Conservation (phyloP, 2,797 vertebrate species). For the Aratinga solstitialis region DNA sequence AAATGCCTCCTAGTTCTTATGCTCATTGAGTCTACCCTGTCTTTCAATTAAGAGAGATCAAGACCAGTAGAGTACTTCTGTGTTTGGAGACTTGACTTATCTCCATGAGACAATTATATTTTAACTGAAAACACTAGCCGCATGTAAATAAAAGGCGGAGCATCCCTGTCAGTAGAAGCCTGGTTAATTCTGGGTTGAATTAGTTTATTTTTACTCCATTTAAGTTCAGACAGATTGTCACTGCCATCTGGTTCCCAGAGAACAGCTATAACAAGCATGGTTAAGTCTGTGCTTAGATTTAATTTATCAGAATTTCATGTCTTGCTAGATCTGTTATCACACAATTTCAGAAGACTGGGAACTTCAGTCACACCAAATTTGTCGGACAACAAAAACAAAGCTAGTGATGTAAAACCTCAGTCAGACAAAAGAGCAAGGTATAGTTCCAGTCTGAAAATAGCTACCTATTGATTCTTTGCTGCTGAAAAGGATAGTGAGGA, state of each 20-base stretch:
- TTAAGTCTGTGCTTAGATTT: background rate
- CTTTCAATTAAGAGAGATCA: background rate
- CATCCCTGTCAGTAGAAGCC: background rate
- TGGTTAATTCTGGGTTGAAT: conserved; percentile 44
- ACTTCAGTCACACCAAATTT: background rate
- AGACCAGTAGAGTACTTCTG: background rate
- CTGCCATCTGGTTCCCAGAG: conserved; percentile 42
- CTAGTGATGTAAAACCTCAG: background rate
- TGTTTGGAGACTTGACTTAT: background rate
- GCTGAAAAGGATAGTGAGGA: background rate
- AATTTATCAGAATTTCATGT: conserved; percentile 1
- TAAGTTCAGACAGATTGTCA: conserved; percentile 42
- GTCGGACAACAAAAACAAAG: background rate
- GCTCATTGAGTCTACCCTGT: background rate
- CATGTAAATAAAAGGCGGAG: background rate
- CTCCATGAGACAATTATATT: background rate
- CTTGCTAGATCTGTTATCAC: background rate
- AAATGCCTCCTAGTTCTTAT: background rate
- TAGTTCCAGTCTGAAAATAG: background rate
- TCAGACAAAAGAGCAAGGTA: background rate
- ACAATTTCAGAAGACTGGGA: background rate
- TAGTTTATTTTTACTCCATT: conserved; percentile 40
- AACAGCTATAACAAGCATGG: conserved; percentile 41
- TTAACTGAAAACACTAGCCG: background rate
- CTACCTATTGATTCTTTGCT: background rate